Conservation (phyloP, 2,113 vertebrate species). For the Paramisgurnus dabryanus region DNA sequence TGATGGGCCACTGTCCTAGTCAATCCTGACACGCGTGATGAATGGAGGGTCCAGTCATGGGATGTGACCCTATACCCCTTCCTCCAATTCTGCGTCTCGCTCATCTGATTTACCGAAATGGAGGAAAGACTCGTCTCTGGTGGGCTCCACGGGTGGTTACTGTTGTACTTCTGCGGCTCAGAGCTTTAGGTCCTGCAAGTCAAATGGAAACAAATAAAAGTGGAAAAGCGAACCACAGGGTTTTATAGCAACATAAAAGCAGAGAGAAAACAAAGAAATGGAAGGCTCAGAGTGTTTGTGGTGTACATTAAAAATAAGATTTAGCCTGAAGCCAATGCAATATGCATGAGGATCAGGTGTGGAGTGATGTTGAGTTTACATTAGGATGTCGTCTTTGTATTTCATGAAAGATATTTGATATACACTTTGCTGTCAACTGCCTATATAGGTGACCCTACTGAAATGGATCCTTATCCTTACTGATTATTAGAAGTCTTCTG, state of each 20-base stretch:
- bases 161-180: background rate
- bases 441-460: too few species aligned
- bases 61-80: slow-evolving; percentile 9
- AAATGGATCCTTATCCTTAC: too few species aligned
- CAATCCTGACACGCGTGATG: slow-evolving; percentile 22
- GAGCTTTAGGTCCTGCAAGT: background rate
- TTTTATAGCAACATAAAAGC: background rate
- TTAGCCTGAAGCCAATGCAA: background rate
- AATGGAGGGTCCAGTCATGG: slow-evolving; percentile 25
- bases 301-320: background rate
- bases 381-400: background rate
- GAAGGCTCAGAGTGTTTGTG: background rate
- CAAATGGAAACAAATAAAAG: background rate
- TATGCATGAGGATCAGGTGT: background rate
- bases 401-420: background rate
- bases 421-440: too few species aligned
- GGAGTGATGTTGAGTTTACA: background rate
- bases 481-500: too few species aligned
- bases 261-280: background rate
- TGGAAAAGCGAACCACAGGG: background rate
- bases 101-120: background rate
- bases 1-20: background rate
- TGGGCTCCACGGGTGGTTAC: background rate
- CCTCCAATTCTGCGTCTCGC: background rate
- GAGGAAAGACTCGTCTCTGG: background rate